Base-by-base conservation (phyloP, 2,113 vertebrate genomes). In the Rhinogobius similis region DNA sequence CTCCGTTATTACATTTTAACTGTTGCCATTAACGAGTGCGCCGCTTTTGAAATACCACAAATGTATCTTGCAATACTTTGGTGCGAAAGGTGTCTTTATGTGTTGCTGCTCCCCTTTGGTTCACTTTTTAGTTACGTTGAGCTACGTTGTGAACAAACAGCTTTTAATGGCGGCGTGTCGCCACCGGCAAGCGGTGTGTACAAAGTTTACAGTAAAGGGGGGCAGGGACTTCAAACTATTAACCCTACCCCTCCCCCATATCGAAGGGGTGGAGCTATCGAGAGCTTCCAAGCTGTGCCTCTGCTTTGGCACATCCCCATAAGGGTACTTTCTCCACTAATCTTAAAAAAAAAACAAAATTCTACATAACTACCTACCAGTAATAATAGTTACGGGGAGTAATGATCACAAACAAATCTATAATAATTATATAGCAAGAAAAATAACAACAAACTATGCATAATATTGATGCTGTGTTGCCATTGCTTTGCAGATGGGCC, bases 111-210 rank as follows among this genome's bases (percentile, higher is more conserved):
- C 21, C 10, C 4, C 32, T 36, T 8, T 36, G 32, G 3, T 43
- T n/a, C 27, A 20, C 41, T 52, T 73, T 39, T 20, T n/a, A n/a
- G n/a, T n/a, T n/a, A n/a, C n/a, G n/a, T 38, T n/a, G 29, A 29
- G 20, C 29, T 62, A 29, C 74, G 68, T 65, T 39, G 70, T 46
- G 73, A 65, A 50, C 69, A 56, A 65, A 67, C 58, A 55, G 76
- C 67, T 87, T 88, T 89, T 87, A 92, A 93, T 93, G 92, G 92
- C 90, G 92, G 92, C 90, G 90, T 88, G 86, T 88, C 71, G 39
- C 39, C 39, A 41, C 39, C 39, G 39, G 39, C 12, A 66, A 70
- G 79, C 78, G 84, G 81, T 84, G 89, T 83, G 90, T 61, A 61
- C 84, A 92, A 93, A 93, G 91, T 93, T 94, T 93, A 91, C 77